Percentiles rank a stretch among this genome's conserved stretches.
phyloP scores from a whole-genome alignment of 2,888 invertebrate genomes.

The Diogma glabrata region DNA sequence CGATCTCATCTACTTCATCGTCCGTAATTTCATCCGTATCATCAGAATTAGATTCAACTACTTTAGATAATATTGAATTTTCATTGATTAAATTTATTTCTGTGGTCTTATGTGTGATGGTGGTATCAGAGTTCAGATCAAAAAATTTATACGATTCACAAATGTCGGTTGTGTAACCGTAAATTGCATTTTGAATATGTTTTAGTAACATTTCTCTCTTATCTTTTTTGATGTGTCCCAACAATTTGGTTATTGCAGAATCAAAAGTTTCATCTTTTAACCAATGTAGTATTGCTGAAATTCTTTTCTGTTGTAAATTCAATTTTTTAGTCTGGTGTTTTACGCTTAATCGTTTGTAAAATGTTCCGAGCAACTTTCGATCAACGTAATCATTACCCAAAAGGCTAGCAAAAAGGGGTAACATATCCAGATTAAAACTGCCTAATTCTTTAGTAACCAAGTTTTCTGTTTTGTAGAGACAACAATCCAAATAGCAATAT shows the following conservation, averaged over 20 bases:
- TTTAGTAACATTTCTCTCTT: slow-evolving; percentile 41
- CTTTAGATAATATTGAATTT: slow-evolving; percentile 47
- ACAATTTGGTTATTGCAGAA: slow-evolving; percentile 53
- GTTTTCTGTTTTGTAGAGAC: slow-evolving; percentile 58
- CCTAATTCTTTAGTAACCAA: slow-evolving; percentile 45
- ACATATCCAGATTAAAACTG: slow-evolving; percentile 49
- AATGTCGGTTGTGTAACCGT: slow-evolving; percentile 48
- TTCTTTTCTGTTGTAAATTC: slow-evolving; percentile 53
- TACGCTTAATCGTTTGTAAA: slow-evolving; percentile 50
- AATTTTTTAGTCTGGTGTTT: slow-evolving; percentile 32
- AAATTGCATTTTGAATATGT: slow-evolving; percentile 49
- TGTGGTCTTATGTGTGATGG: neutral
- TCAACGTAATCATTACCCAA: slow-evolving; percentile 85
- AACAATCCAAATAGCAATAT: slow-evolving; percentile 42
- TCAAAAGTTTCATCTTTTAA: slow-evolving; percentile 57
- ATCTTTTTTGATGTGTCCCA: slow-evolving; percentile 46
- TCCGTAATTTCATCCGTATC: slow-evolving; percentile 15
- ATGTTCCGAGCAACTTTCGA: slow-evolving; percentile 51
- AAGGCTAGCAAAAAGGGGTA: slow-evolving; percentile 71
- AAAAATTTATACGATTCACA: slow-evolving; percentile 50
- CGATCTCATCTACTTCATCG: slow-evolving; percentile 10
- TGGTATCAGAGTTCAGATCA: slow-evolving; percentile 3
- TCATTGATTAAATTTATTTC: neutral
- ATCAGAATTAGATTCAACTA: slow-evolving; percentile 32
- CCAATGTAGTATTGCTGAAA: slow-evolving; percentile 65